Percentiles rank a stretch among this genome's conserved stretches.
These are phyloP conservation scores for Bufo bufo DNA, from an alignment of 2,113 vertebrate genomes.

Conservation along the genomic window DNA sequence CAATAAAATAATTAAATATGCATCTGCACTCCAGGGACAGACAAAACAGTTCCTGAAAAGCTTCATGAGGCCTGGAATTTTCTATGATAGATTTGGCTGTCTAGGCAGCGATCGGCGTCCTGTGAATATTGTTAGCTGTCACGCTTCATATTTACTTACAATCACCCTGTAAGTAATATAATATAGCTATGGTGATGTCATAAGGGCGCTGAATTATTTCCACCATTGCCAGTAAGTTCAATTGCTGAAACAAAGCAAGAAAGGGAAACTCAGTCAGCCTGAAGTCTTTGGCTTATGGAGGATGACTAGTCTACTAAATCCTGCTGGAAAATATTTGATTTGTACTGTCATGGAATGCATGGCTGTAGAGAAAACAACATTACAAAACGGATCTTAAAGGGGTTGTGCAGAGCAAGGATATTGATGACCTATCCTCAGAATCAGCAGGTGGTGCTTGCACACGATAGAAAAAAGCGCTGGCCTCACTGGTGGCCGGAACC, in stretches of 20 bases:
- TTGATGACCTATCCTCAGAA: too few species aligned
- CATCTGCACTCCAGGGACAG: neutral
- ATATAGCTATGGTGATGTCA: neutral
- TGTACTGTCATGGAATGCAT: neutral
- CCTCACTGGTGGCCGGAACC: too few species aligned
- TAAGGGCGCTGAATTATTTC: neutral
- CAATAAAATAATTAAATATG: constrained; percentile 30
- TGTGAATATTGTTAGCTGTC: neutral
- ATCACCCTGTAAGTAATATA: neutral
- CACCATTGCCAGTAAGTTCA: constrained; percentile 9
- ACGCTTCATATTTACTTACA: neutral
- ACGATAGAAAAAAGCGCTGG: too few species aligned
- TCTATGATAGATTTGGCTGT: neutral
- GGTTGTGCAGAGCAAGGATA: too few species aligned
- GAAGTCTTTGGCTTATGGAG: neutral
- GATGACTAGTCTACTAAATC: neutral
- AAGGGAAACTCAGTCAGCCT: neutral
- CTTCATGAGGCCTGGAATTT: constrained; percentile 2
- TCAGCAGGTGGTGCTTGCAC: too few species aligned
- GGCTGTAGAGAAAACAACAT: neutral
- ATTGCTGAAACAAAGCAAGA: constrained; percentile 5
- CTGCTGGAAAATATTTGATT: neutral
- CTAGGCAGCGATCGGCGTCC: neutral
- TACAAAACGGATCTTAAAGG: too few species aligned
- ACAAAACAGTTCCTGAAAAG: constrained; percentile 27